These are phyloP conservation scores for Maconellicoccus hirsutus DNA, from an alignment of 1,140 invertebrate species.

Conservation along the genomic window DNA sequence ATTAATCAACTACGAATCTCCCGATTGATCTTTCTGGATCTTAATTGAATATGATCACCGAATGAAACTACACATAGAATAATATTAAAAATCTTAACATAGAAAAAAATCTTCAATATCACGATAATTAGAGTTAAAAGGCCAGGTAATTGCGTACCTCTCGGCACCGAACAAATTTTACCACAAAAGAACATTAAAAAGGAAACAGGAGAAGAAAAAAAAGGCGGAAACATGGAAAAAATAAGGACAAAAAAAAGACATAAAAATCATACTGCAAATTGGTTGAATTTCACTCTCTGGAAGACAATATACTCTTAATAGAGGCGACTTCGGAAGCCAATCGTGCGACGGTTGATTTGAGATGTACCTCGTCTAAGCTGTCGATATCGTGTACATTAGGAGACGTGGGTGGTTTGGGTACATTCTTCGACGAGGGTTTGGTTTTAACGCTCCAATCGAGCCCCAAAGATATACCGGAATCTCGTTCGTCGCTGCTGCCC, in stretches of 20 bases:
- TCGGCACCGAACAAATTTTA: not conserved
- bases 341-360: constrained; percentile 73
- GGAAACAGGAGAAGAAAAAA: not conserved
- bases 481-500: constrained; percentile 73
- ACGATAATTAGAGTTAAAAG: no score
- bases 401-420: constrained; percentile 30
- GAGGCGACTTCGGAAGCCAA: constrained; percentile 85
- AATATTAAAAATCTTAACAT: no score
- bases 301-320: constrained; percentile 49
- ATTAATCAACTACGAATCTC: no score
- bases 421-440: constrained; percentile 18
- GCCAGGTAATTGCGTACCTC: no score
- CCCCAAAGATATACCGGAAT: constrained; percentile 74
- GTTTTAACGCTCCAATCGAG: constrained; percentile 45
- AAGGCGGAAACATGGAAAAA: not conserved
- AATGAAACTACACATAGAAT: no score
- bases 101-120: no score
- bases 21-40: no score
- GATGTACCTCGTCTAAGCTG: constrained; percentile 41
- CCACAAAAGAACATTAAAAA: not conserved
- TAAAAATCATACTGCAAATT: not conserved
- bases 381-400: constrained; percentile 33
- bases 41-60: no score
- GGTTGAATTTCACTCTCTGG: constrained; percentile 13
- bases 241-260: not conserved